Conservation (phyloP, 64 coral and sea anemone genomes). For the Hydrozoanthus tunicans region DNA sequence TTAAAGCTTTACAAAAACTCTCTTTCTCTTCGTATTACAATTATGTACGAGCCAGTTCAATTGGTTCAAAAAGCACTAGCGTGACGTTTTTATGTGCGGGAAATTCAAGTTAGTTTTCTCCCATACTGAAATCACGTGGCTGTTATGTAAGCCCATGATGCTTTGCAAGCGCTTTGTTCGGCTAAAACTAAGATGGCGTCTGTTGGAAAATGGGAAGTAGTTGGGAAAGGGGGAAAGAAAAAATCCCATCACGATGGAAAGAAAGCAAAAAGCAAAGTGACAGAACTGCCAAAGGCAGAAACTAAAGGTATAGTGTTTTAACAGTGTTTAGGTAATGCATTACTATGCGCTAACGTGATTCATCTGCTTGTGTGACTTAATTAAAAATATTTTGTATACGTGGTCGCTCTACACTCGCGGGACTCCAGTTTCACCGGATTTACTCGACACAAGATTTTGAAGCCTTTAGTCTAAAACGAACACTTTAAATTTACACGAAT, state of each 20-base stretch:
- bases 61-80: no score
- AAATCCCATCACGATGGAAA: conserved; percentile 39
- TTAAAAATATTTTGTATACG: background rate
- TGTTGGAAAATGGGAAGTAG: conserved; percentile 51
- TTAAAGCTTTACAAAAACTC: no score
- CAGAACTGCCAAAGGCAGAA: conserved; percentile 55
- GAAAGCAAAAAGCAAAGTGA: conserved; percentile 5
- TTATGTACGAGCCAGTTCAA: no score
- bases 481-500: background rate
- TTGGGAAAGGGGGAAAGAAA: conserved; percentile 54
- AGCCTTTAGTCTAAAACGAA: background rate
- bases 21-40: no score
- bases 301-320: conserved; percentile 33
- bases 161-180: conserved; percentile 23
- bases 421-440: conserved; percentile 8
- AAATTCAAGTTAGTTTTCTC: conserved; percentile 34
- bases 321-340: background rate
- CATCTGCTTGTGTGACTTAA: background rate
- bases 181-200: conserved; percentile 49
- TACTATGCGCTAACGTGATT: background rate
- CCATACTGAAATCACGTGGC: conserved; percentile 23
- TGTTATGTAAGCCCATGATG: conserved; percentile 16
- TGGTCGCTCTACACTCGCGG: conserved; percentile 2
- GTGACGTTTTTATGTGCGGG: conserved; percentile 8
- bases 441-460: background rate